Conservation (phyloP, 2,797 vertebrate genomes). For the Poeciliopsis gracilis region DNA sequence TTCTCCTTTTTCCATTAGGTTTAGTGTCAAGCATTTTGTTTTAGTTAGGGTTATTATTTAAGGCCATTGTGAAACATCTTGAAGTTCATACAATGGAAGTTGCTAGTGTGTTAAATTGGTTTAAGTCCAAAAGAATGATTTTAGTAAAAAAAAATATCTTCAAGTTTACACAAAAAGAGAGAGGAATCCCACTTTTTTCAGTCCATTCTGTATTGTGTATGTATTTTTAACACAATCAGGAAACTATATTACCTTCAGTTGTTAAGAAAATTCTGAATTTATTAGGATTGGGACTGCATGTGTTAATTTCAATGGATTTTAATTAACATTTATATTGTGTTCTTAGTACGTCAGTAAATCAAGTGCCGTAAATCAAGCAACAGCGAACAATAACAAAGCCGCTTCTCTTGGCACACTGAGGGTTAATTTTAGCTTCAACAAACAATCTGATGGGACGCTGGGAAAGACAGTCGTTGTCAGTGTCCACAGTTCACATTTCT, state of each 20-base stretch:
- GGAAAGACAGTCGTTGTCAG: no score
- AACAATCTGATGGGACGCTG: no score
- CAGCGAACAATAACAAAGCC: no score
- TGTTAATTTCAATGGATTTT: no score
- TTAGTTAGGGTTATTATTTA: background rate
- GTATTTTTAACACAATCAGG: background rate
- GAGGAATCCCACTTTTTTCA: background rate
- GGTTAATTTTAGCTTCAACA: no score
- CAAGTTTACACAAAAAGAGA: background rate
- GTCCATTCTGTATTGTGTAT: background rate
- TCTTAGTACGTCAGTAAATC: no score
- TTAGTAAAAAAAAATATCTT: background rate
- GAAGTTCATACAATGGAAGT: background rate
- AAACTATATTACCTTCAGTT: background rate
- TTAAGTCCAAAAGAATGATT: background rate
- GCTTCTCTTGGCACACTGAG: no score
- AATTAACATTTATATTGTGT: no score
- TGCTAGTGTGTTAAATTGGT: background rate
- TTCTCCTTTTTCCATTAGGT: constrained; percentile 19
- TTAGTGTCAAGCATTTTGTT: background rate
- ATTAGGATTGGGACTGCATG: no score
- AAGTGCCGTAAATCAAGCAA: no score
- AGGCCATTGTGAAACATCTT: background rate
- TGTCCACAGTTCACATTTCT: no score
- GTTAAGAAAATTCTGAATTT: background rate